Evolutionary conservation across 2,113 vertebrate species (phyloP).

Genomic region (Saguinus midas): DNA sequence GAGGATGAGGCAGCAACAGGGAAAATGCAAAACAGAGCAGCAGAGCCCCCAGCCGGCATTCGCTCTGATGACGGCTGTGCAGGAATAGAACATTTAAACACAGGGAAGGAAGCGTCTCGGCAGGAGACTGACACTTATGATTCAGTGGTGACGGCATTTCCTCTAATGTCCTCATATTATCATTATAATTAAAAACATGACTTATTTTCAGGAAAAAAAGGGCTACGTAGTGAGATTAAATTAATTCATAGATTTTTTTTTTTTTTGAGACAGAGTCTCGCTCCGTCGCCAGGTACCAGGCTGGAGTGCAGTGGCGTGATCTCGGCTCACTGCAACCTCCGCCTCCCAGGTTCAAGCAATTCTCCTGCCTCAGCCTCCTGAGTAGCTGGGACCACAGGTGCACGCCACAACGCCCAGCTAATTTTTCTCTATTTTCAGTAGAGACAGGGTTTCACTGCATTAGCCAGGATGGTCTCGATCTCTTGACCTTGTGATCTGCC

Average conservation of each 20-base stretch:
- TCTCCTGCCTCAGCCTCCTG: too few relatives aligned
- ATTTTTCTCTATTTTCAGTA: too few relatives aligned
- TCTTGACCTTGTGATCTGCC: too few relatives aligned
- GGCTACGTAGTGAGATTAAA: neutral
- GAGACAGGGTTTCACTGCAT: too few relatives aligned
- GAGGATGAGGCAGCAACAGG: slow-evolving; percentile 4
- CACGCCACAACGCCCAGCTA: too few relatives aligned
- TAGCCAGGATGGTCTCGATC: too few relatives aligned
- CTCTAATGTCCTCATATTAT: neutral
- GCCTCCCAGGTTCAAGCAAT: too few relatives aligned
- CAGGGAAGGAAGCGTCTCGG: slow-evolving; percentile 31
- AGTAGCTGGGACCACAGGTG: too few relatives aligned
- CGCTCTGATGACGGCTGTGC: slow-evolving; percentile 44
- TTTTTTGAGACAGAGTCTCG: too few relatives aligned
- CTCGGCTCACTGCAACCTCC: too few relatives aligned
- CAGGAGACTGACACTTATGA: slow-evolving; percentile 13
- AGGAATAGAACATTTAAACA: slow-evolving; percentile 13
- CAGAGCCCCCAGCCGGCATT: slow-evolving; percentile 50
- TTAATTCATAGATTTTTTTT: neutral
- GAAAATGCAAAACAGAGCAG: slow-evolving; percentile 55
- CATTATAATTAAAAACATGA: slow-evolving; percentile 55
- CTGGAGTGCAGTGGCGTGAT: too few relatives aligned
- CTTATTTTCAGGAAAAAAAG: slow-evolving; percentile 43
- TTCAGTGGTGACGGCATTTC: neutral
- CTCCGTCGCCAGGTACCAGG: too few relatives aligned